Evolutionary conservation across 2,113 vertebrate species (phyloP).

Genomic region (Pluvianellus socialis): DNA sequence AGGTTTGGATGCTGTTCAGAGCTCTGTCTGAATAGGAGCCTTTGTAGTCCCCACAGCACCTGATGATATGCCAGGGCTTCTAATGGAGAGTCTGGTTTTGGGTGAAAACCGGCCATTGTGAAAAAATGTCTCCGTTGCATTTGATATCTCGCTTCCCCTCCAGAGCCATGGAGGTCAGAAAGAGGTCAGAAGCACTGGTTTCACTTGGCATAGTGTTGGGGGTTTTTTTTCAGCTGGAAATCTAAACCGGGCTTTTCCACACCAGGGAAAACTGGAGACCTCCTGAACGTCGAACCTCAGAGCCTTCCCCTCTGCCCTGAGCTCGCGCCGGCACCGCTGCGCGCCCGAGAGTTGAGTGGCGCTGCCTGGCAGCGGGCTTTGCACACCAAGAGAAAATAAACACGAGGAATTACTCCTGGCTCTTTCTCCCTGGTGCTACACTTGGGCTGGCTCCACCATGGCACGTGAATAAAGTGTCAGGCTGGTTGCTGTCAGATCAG

Average conservation of each 20-base stretch:
- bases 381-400: not conserved
- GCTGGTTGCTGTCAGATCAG: not conserved
- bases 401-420: not conserved
- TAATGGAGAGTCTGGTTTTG: not conserved
- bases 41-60: not conserved
- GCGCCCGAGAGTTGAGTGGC: rapidly evolving
- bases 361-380: not conserved
- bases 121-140: not conserved
- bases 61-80: not conserved
- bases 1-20: not conserved
- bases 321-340: not conserved
- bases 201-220: not conserved
- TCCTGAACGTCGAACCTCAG: not conserved
- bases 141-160: not conserved
- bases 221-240: not conserved
- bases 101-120: not conserved
- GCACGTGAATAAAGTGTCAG: not conserved
- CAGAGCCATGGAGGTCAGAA: not conserved
- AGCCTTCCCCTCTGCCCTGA: not conserved
- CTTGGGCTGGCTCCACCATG: not conserved
- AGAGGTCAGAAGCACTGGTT: not conserved
- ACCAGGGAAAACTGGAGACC: not conserved
- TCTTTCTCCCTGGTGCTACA: not conserved
- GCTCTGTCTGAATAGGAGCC: not conserved
- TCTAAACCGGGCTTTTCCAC: not conserved